Evolutionary conservation across 2,888 invertebrate genomes (phyloP), one percentile per base, ranked within the genome.

Genomic region (Margaritifera margaritifera): DNA sequence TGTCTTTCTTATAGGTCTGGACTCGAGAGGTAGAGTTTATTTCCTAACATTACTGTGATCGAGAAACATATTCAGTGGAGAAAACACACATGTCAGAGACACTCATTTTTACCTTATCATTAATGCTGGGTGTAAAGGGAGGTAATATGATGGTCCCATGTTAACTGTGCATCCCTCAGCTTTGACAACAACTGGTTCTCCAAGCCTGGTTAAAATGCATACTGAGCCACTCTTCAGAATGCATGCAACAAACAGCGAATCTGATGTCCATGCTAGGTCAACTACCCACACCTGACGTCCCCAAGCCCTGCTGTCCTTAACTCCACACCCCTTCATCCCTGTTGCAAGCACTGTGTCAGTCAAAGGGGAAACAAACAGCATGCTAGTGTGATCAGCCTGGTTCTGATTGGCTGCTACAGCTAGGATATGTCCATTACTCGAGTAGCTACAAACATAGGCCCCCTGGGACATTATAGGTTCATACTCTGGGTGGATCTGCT

Each of bases 341-440:
- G 83, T 79, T 5, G 84, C 82, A 19, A 87, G 73, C 25, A 87
- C 78, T 22, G 85, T 86, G 64, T 86, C 85, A 27, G 85, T 85
- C 62, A 85, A 73, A 1, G 86, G 80, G 6, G 88, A 86, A 52
- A 88, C 79, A 80, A 84, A 88, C 70, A 88, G 64, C 74, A 89
- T 77, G 64, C 80, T 78, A 25, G 84, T 86, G 58, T 78, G 74
- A 57, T 77, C 72, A 4, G 86, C 82, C 53, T 74, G 74, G 58
- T 77, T 82, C 76, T 87, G 87, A 78, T 89, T 89, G 75, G 86
- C 83, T 58, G 86, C 88, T 42, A 88, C 80, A 27, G 88, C 87
- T 8, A 88, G 70, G 63, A 88, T 81, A 72, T 86, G 86, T 51
- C 86, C 87, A 76, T 85, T 86, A 62, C 79, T 79, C 20, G 85